A percentile compares a stretch with the other conserved stretches of the same genome.
Conservation (phyloP, 1,140 invertebrate species). For the Caerostris darwini region DNA sequence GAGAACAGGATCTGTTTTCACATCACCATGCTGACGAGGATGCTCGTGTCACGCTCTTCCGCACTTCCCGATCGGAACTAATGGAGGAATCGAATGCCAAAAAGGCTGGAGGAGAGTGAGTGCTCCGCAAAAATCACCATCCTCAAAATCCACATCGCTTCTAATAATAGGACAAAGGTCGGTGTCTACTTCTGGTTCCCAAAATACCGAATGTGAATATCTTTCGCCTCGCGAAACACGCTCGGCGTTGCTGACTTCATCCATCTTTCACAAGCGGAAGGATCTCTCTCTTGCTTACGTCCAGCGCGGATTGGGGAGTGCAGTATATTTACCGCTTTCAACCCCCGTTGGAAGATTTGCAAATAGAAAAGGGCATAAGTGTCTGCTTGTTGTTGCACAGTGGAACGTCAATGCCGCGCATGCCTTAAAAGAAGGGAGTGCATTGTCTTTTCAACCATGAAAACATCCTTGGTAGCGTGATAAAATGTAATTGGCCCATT, state of each 20-base stretch:
- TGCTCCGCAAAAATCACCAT: constrained; percentile 29
- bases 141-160: background rate
- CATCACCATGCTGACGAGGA: background rate
- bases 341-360: too few species aligned
- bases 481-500: background rate
- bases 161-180: constrained; percentile 68
- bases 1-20: background rate
- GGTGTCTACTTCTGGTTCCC: constrained; percentile 23
- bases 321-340: too few species aligned
- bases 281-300: background rate
- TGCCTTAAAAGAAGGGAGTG: too few species aligned
- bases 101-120: background rate
- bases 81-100: constrained; percentile 45
- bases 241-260: constrained; percentile 18
- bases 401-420: too few species aligned
- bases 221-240: constrained; percentile 16
- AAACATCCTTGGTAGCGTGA: background rate
- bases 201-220: constrained; percentile 69
- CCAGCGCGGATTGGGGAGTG: background rate
- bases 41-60: background rate
- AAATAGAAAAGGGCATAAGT: too few species aligned
- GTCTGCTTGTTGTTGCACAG: too few species aligned
- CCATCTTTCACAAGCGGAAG: background rate
- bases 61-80: background rate
- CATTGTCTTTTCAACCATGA: background rate